Conservation (phyloP, 1,140 invertebrate species). For the Tetramorium parvispinum region DNA sequence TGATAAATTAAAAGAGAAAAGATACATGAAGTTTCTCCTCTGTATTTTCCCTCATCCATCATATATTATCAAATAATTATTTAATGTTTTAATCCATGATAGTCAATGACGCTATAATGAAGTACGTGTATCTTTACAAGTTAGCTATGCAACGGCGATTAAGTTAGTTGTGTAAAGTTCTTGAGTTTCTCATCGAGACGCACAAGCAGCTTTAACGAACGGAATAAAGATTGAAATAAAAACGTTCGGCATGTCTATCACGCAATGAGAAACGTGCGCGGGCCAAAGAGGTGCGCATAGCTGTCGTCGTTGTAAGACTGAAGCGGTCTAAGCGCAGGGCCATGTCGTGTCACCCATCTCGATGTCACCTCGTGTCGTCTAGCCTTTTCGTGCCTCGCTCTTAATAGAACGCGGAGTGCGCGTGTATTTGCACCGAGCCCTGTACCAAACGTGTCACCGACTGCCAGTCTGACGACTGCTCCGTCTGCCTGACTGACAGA, state of each 20-base stretch:
- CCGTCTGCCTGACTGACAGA: constrained; percentile 70
- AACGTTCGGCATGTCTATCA: constrained; percentile 42
- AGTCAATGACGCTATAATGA: not conserved
- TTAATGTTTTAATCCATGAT: not conserved
- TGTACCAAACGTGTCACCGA: constrained; percentile 71
- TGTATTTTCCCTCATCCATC: not conserved
- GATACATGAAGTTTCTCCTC: not conserved
- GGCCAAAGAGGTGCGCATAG: constrained; percentile 65
- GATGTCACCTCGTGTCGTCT: constrained; percentile 80
- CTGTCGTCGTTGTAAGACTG: constrained; percentile 65
- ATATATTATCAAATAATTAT: constrained; percentile 8
- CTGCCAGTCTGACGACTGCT: constrained; percentile 65
- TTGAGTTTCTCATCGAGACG: not conserved
- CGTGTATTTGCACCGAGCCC: constrained; percentile 65
- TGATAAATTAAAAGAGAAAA: not conserved
- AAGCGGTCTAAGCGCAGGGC: constrained; percentile 78
- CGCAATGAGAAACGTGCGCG: constrained; percentile 5
- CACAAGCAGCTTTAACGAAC: not conserved
- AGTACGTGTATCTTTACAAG: not conserved
- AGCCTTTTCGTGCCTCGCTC: constrained; percentile 77
- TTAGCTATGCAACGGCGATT: not conserved
- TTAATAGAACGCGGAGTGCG: constrained; percentile 80
- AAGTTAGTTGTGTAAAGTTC: not conserved
- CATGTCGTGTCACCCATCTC: constrained; percentile 82
- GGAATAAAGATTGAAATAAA: constrained; percentile 51